Percentiles rank a stretch among this genome's conserved stretches.
These are phyloP conservation scores for Teleogryllus occipitalis DNA, from an alignment of 1,140 invertebrate species.

Conservation along the genomic window DNA sequence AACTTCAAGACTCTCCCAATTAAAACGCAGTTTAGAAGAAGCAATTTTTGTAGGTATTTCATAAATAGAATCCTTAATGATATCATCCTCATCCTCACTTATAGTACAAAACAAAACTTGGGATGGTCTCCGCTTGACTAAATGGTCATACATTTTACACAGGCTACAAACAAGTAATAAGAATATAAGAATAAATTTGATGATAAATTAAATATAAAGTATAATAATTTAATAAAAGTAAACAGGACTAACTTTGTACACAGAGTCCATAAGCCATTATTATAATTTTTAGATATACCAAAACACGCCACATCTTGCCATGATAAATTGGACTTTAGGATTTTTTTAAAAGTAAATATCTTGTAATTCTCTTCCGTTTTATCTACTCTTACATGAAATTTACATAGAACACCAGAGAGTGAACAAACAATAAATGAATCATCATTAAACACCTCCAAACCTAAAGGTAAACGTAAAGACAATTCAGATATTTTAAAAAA, in stretches of 20 bases:
- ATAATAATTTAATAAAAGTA: not conserved
- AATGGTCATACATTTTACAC: not conserved
- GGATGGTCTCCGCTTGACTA: not conserved
- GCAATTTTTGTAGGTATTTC: not conserved
- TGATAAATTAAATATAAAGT: not conserved
- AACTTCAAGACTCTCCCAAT: not conserved
- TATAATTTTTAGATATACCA: not conserved
- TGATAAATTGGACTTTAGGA: not conserved
- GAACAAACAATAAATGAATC: not conserved
- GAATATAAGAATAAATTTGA: not conserved
- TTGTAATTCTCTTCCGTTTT: not conserved
- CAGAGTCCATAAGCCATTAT: not conserved
- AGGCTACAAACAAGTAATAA: not conserved
- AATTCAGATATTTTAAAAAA: too few relatives aligned
- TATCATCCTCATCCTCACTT: not conserved
- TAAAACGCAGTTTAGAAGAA: not conserved
- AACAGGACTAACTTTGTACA: not conserved
- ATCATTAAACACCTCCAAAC: not conserved
- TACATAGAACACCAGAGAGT: not conserved
- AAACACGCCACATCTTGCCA: not conserved
- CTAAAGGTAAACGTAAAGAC: not conserved
- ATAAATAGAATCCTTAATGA: not conserved
- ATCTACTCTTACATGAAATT: not conserved
- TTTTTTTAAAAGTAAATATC: not conserved
- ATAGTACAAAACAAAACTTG: not conserved